Evolutionary conservation across 2,113 vertebrate genomes (phyloP).

Genomic region (Neolamprologus sp.): DNA sequence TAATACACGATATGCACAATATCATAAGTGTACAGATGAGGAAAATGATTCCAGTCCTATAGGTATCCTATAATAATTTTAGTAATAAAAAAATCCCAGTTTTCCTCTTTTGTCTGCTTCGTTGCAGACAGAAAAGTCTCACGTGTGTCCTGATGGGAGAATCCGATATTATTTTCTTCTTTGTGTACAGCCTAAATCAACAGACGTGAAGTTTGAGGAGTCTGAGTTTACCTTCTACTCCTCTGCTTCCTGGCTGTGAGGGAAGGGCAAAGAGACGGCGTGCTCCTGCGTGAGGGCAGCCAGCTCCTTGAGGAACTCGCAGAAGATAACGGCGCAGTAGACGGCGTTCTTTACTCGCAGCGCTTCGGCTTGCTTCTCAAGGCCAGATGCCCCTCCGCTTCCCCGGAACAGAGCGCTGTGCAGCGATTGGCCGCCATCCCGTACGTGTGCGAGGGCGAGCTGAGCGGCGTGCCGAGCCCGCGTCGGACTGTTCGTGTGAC

Average conservation of each 20-base stretch:
- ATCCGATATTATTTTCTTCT: background rate
- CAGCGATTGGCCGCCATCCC: slow-evolving; percentile 79
- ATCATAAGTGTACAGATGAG: slow-evolving; percentile 41
- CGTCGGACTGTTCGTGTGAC: slow-evolving; percentile 88
- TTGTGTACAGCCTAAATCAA: background rate
- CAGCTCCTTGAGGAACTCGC: slow-evolving; percentile 95
- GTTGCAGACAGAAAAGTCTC: background rate
- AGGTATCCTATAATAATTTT: slow-evolving; percentile 27
- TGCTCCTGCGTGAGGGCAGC: slow-evolving; percentile 92
- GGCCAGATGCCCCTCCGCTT: slow-evolving; percentile 7
- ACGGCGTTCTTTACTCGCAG: slow-evolving; percentile 91
- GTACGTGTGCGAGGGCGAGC: slow-evolving; percentile 80
- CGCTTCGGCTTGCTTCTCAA: slow-evolving; percentile 83
- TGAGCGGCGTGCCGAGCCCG: slow-evolving; percentile 82
- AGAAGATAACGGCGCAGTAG: slow-evolving; percentile 91
- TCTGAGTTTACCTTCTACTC: slow-evolving; percentile 54
- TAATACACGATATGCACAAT: slow-evolving; percentile 70
- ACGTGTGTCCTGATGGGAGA: background rate
- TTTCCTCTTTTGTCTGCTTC: background rate
- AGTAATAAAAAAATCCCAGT: slow-evolving; percentile 28
- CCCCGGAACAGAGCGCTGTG: slow-evolving; percentile 75
- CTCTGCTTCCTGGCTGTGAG: slow-evolving; percentile 72
- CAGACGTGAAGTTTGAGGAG: background rate
- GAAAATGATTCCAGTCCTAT: slow-evolving; percentile 24
- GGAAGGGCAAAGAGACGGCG: slow-evolving; percentile 84